Evolutionary conservation across 2,113 vertebrate genomes (phyloP).

Genomic region (Perca flavescens): DNA sequence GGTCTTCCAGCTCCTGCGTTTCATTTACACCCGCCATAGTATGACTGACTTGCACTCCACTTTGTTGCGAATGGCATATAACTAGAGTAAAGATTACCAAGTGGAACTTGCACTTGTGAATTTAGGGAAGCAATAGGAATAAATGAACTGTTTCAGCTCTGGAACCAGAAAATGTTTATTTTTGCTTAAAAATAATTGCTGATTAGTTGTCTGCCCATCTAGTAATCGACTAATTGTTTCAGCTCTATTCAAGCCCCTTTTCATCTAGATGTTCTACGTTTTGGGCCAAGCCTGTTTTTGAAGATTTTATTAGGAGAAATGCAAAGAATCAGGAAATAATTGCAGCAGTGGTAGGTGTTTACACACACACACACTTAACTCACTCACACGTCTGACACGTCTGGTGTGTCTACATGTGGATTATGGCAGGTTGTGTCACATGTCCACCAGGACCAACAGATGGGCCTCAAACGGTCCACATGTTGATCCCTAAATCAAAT

Average conservation of each 20-base stretch:
- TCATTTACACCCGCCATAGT: no score
- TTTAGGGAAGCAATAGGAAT: no score
- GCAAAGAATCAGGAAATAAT: neutral
- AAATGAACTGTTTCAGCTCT: neutral
- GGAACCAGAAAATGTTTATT: neutral
- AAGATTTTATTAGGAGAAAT: neutral
- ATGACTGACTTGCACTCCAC: no score
- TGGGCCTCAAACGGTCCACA: constrained; percentile 71
- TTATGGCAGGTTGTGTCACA: constrained; percentile 61
- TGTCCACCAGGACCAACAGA: constrained; percentile 72
- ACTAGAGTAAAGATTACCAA: no score
- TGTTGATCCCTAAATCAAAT: constrained; percentile 81
- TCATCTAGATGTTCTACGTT: neutral
- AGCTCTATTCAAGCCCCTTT: neutral
- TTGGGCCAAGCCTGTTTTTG: neutral
- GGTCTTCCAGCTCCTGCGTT: no score
- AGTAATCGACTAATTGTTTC: neutral
- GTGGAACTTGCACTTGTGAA: no score
- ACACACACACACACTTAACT: neutral
- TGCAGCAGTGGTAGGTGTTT: neutral
- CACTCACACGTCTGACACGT: neutral
- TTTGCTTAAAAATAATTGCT: neutral
- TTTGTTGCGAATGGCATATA: no score
- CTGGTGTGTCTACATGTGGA: constrained; percentile 32
- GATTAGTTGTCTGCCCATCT: no score